These are phyloP conservation scores for Drosophila micromelanica DNA, from an alignment of 1,140 invertebrate species.

Conservation along the genomic window DNA sequence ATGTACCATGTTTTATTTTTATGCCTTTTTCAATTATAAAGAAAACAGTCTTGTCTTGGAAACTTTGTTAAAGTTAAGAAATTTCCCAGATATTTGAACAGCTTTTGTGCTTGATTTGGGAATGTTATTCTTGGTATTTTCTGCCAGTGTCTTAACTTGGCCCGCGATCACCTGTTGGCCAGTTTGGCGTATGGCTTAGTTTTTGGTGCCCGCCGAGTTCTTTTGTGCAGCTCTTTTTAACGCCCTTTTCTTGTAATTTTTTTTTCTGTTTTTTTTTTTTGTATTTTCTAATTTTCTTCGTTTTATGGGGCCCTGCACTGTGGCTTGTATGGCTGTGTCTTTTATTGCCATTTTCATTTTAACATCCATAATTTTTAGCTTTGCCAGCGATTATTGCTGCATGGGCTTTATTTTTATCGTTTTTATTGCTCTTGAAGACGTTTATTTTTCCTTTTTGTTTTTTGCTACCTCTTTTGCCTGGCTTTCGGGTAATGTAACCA, in stretches of 20 bases:
- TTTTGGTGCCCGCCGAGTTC: constrained; percentile 12
- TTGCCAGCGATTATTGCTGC: constrained; percentile 53
- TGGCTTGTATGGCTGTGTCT: constrained; percentile 15
- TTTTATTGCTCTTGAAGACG: constrained; percentile 49
- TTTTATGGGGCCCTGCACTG: constrained; percentile 33
- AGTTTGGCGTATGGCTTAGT: constrained; percentile 1
- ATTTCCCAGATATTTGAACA: too few relatives aligned
- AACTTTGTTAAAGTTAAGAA: too few relatives aligned
- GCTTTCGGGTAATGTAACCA: constrained; percentile 61
- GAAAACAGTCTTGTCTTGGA: too few relatives aligned
- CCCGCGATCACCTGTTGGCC: constrained; percentile 21
- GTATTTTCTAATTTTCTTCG: constrained; percentile 65
- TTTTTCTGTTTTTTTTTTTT: constrained; percentile 19
- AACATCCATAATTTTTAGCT: constrained; percentile 68
- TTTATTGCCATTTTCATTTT: constrained; percentile 70
- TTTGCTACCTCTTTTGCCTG: background rate
- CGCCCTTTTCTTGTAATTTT: constrained; percentile 40
- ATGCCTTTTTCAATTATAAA: too few relatives aligned
- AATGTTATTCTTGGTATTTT: too few relatives aligned
- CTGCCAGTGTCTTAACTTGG: too few relatives aligned
- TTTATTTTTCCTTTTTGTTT: constrained; percentile 2
- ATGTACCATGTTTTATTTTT: too few relatives aligned
- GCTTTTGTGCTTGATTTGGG: too few relatives aligned
- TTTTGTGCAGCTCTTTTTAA: constrained; percentile 17
- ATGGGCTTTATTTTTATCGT: constrained; percentile 39